Conservation (phyloP, 2,888 invertebrate genomes). For the Toxonevra muliebris region DNA sequence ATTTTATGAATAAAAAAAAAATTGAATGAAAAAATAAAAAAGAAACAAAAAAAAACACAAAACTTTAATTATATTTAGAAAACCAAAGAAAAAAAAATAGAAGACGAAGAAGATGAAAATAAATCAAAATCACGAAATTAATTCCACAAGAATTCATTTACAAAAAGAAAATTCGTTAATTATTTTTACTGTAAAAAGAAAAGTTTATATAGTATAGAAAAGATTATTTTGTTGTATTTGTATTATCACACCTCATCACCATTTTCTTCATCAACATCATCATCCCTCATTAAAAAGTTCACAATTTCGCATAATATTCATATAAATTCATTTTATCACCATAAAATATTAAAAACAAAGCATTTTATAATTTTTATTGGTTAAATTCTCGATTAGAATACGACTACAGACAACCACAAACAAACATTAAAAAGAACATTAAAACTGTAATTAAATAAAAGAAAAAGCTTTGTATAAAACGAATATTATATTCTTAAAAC, state of each 20-base stretch:
- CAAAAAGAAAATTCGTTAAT: constrained; percentile 27
- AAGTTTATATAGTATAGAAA: constrained; percentile 2
- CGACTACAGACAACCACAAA: constrained; percentile 16
- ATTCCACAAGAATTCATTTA: constrained; percentile 21
- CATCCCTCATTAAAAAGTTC: neutral
- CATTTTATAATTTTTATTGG: no score
- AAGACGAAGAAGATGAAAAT: constrained; percentile 17
- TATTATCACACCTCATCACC: neutral
- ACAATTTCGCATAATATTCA: no score
- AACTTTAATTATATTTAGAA: constrained; percentile 22
- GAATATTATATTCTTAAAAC: constrained; percentile 28
- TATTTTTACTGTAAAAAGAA: constrained; percentile 25
- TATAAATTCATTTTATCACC: no score
- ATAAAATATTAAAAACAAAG: no score
- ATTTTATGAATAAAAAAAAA: constrained; percentile 53
- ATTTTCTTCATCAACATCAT: neutral
- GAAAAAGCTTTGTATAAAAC: constrained; percentile 57
- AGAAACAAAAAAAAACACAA: constrained; percentile 37
- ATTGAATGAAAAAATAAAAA: constrained; percentile 37
- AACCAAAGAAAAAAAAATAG: constrained; percentile 17
- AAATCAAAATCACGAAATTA: constrained; percentile 21
- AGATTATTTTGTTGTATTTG: neutral
- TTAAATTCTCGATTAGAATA: neutral
- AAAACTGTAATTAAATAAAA: constrained; percentile 48
- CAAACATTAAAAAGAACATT: constrained; percentile 43